Base-by-base conservation (phyloP, 2,113 vertebrate genomes). In the Mystacornis crossleyi region DNA sequence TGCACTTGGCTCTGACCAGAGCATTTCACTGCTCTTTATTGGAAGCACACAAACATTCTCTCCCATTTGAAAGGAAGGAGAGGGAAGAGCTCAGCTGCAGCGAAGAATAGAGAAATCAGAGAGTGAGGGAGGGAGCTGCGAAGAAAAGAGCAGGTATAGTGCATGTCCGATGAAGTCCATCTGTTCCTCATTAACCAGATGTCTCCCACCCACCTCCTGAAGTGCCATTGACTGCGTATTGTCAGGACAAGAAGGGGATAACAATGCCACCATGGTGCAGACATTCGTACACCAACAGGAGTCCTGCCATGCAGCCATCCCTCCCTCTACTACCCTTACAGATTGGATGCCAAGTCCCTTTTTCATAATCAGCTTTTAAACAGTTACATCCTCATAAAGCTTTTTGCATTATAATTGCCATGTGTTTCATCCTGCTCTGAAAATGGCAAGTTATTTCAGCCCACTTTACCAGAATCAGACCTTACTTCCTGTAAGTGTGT, bases 141-240 rank as follows among this genome's bases (percentile, higher is more conserved):
- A 61, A 94, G 80, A 40, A 71, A 94, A 90, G 86, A 95, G 88
- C 92, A 96, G 95, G 95, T 95, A 95, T 23, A 89, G 70, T 10
- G 60, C 77, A 75, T 4, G 57, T 93, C 84, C 36, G 53, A 94
- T 83, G 95, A 86, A 75, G 95, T 96, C 96, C 96, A 96, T 97
- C 96, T 97, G 96, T 97, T 97, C 95, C 96, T 96, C 96, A 96
- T 97, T 97, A 96, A 94, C 96, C 96, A 97, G 96, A 90, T 97
- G 95, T 96, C 96, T 91, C 95, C 90, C 96, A 96, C 96, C 95
- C 96, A 97, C 96, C 96, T 94, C 96, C 96, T 95, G 96, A 97
- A 96, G 96, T 89, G 95, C 85, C 95, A 95, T 93, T 96, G 95
- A 97, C 95, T 95, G 92, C 67, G 7, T 80, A 93, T 94, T 93